Conservation (phyloP, 2,797 vertebrate genomes). For the Macroramphosus scolopax region DNA sequence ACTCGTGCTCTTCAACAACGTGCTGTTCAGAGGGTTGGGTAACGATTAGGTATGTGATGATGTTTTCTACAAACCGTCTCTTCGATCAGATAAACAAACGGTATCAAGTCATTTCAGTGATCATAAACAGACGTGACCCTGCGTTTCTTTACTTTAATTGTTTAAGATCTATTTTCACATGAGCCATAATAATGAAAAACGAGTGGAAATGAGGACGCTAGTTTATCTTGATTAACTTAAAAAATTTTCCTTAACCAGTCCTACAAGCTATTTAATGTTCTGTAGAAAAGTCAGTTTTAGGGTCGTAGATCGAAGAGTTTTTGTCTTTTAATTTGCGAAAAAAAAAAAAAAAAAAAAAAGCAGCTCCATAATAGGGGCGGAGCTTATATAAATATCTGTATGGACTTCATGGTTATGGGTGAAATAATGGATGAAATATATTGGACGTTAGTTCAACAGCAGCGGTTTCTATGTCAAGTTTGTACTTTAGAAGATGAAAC, state of each 20-base stretch:
- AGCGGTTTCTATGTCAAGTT: slow-evolving; percentile 52
- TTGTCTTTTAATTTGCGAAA: background rate
- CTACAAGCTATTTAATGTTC: slow-evolving; percentile 68
- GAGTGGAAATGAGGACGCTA: slow-evolving; percentile 44
- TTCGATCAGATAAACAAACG: too few species aligned
- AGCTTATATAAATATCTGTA: slow-evolving; percentile 10
- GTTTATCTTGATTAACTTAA: slow-evolving; percentile 14
- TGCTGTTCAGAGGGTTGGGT: too few species aligned
- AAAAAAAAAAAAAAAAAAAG: too few species aligned
- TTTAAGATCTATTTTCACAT: slow-evolving; percentile 17
- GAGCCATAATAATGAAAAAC: slow-evolving; percentile 44
- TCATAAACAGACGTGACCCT: too few species aligned
- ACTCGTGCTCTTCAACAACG: too few species aligned
- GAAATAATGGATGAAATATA: slow-evolving; percentile 34
- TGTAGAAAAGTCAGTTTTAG: slow-evolving; percentile 46
- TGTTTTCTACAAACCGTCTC: too few species aligned
- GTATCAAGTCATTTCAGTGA: too few species aligned
- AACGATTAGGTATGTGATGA: too few species aligned
- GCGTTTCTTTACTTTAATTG: too few species aligned
- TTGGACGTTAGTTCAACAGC: slow-evolving; percentile 40
- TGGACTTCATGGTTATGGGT: slow-evolving; percentile 31
- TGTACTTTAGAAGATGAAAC: slow-evolving; percentile 38
- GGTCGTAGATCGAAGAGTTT: slow-evolving; percentile 38
- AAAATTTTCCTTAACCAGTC: slow-evolving; percentile 48
- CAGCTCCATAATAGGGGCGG: slow-evolving; percentile 15